phyloP scores from a whole-genome alignment of 2,113 vertebrate species.

The Dipodomys merriami region DNA sequence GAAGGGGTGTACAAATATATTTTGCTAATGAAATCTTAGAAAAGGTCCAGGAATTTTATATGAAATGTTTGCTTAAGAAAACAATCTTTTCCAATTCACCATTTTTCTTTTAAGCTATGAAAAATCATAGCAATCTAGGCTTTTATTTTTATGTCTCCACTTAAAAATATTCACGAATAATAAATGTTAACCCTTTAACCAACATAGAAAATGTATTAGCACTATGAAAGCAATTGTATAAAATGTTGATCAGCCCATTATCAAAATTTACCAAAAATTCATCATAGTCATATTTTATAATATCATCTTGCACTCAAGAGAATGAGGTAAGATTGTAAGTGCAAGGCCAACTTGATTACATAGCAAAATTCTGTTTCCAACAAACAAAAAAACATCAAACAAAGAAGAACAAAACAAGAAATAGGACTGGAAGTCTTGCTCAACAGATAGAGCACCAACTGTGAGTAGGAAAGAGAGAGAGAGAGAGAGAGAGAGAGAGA shows the following conservation, averaged over 20 bases:
- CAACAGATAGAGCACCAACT: too few species aligned
- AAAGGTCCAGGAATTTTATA: conserved; percentile 27
- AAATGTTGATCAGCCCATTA: background rate
- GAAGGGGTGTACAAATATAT: background rate
- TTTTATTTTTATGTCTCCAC: conserved; percentile 20
- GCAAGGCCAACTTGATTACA: background rate
- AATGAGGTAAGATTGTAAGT: background rate
- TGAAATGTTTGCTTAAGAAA: conserved; percentile 25
- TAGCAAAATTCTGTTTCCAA: background rate
- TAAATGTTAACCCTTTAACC: background rate
- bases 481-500: too few species aligned
- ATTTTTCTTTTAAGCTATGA: conserved; percentile 13
- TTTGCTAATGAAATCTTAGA: conserved; percentile 31
- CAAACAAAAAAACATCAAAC: too few species aligned
- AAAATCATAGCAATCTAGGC: background rate
- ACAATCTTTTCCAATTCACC: conserved; percentile 3
- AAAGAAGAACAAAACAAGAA: background rate
- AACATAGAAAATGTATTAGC: background rate
- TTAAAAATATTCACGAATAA: background rate
- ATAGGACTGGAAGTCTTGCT: too few species aligned
- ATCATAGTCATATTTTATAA: background rate
- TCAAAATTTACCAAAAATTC: conserved; percentile 28
- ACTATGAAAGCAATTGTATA: background rate
- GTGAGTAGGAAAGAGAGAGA: too few species aligned
- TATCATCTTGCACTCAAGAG: background rate